Percentiles rank a stretch among this genome's conserved stretches.
Conservation (phyloP, 1,140 invertebrate species). For the Meloidogyne floridensis region DNA sequence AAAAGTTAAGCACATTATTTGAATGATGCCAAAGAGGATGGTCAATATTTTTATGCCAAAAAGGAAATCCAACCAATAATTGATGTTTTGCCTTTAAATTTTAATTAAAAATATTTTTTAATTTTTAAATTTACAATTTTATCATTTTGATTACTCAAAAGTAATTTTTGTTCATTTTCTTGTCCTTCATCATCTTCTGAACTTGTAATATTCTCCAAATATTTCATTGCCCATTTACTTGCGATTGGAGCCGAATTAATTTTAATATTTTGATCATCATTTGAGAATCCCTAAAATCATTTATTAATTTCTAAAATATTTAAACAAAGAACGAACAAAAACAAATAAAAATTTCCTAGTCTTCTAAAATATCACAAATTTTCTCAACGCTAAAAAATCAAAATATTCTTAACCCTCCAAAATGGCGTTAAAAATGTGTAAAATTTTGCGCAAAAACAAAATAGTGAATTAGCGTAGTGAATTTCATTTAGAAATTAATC, state of each 20-base stretch:
- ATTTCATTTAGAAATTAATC: no score
- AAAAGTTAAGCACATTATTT: not conserved
- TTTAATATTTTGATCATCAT: not conserved
- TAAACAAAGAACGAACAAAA: no score
- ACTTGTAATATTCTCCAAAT: slow-evolving; percentile 6
- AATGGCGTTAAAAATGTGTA: no score
- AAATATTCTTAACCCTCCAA: no score
- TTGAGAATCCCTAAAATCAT: not conserved
- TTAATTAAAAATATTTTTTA: not conserved
- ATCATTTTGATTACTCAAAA: not conserved
- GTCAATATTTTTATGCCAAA: not conserved
- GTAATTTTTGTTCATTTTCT: not conserved
- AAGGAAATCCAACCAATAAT: not conserved
- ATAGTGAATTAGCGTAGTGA: no score
- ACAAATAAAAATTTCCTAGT: no score
- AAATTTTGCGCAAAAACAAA: no score
- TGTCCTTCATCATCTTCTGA: not conserved
- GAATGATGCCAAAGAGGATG: not conserved
- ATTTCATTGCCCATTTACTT: not conserved
- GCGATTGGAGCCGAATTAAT: not conserved
- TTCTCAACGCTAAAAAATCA: no score
- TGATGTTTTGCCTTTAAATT: not conserved
- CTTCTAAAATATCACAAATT: no score
- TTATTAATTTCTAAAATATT: not conserved
- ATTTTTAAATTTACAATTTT: not conserved